Evolutionary conservation across 2,797 vertebrate species (phyloP), one percentile per base, ranked within the genome.

Genomic region (Onychomys leucogaster): DNA sequence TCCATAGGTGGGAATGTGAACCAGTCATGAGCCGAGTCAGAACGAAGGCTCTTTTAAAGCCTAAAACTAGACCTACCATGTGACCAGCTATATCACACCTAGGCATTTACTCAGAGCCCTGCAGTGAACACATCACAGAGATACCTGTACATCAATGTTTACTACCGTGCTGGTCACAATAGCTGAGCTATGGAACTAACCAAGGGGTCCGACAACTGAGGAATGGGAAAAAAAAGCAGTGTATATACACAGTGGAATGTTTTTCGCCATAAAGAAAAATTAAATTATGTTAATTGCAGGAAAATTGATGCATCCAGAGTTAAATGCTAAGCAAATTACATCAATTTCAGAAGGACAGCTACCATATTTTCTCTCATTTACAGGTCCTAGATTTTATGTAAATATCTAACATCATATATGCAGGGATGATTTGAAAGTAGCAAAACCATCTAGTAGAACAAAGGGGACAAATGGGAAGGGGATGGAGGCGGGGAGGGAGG

Each of bases 401-500:
- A 69, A 55, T 73, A 19, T 37, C 34, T 73, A 41, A 55, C 73
- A 17, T 19, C 27, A 12, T 13, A 23, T 37, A 41, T 57, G 49
- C 46, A 55, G 34, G 11, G 67, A 57, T 71, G 67, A 7, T 25
- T 57, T 52, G 65, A 27, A 17, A 5, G 21, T 2, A 41, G 25
- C n/a, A 41, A 71, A 55, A 29, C 14, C 49, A 17, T 37, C 65
- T 13, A 16, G 43, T 49, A n/a, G 12, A n/a, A 25, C 29, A 25
- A 69, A 86, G 32, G 32, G 32, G 21, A 27, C 21, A 37, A 25
- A n/a, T 25, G 34, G 34, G 4, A 37, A 14, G 32, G 7, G 23
- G 10, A 23, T 3, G 32, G 12, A 0, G 34, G 0, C 7, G 25
- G 67, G 10, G 11, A 5, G 32, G 14, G 11, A 34, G 4, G 41